Conservation (phyloP, 2,888 invertebrate species). For the Tortrix viridana region DNA sequence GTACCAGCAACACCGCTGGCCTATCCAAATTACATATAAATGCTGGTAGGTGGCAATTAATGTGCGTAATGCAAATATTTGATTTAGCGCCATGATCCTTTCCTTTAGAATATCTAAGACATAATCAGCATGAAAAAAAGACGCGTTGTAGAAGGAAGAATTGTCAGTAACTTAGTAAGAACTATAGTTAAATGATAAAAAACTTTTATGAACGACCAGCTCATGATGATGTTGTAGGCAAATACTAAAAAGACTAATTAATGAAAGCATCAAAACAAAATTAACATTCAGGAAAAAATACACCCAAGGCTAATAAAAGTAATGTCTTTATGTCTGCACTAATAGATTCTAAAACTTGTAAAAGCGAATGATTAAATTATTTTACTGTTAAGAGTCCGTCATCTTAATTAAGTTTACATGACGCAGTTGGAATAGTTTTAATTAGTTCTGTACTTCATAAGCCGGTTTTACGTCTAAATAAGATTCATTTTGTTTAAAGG, state of each 20-base stretch:
- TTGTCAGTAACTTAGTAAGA: too few relatives aligned
- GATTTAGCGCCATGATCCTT: too few relatives aligned
- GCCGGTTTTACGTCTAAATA: neutral
- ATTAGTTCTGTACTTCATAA: conserved; percentile 6
- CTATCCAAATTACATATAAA: too few relatives aligned
- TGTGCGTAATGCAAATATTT: too few relatives aligned
- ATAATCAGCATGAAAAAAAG: too few relatives aligned
- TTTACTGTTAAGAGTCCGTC: conserved; percentile 13
- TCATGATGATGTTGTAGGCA: too few relatives aligned
- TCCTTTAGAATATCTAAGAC: too few relatives aligned
- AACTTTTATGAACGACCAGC: too few relatives aligned
- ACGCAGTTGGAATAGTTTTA: neutral
- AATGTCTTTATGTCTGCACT: conserved; percentile 8
- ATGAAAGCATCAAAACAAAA: neutral
- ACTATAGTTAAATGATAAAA: too few relatives aligned
- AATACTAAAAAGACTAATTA: neutral
- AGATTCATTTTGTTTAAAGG: neutral
- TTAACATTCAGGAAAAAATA: conserved; percentile 13
- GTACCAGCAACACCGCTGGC: too few relatives aligned
- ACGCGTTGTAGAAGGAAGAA: too few relatives aligned
- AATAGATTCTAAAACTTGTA: conserved; percentile 15
- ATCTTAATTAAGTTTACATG: conserved; percentile 21
- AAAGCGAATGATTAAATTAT: conserved; percentile 27
- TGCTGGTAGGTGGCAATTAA: too few relatives aligned
- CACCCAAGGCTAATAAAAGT: conserved; percentile 6